Conservation (phyloP, 1,140 invertebrate genomes). For the Bombus terrestris region DNA sequence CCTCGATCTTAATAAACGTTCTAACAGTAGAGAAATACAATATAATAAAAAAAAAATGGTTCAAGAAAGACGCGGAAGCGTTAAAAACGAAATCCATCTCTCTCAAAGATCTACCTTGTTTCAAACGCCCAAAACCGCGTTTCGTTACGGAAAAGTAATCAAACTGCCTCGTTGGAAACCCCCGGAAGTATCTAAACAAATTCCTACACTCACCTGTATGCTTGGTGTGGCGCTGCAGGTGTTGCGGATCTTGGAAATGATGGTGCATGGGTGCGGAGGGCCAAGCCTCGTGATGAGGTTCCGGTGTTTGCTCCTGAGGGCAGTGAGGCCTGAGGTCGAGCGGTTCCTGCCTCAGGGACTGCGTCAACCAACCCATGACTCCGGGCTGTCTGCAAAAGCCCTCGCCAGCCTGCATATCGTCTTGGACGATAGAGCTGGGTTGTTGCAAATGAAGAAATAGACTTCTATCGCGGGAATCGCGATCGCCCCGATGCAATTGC, state of each 20-base stretch:
- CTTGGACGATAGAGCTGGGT: slow-evolving; percentile 70
- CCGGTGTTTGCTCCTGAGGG: slow-evolving; percentile 75
- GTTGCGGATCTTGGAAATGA: slow-evolving; percentile 79
- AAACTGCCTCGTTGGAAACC: too few relatives aligned
- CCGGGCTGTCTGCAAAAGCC: slow-evolving; percentile 50
- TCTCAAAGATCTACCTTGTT: too few relatives aligned
- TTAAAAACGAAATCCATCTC: too few relatives aligned
- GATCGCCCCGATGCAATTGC: slow-evolving; percentile 78
- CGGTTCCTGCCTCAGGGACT: slow-evolving; percentile 88
- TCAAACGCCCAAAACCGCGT: too few relatives aligned
- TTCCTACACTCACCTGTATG: slow-evolving; percentile 71
- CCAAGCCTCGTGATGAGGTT: slow-evolving; percentile 76
- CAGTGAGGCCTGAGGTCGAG: slow-evolving; percentile 91
- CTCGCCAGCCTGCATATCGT: slow-evolving; percentile 73
- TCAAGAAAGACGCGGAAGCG: too few relatives aligned
- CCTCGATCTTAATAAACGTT: too few relatives aligned
- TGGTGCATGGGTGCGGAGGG: slow-evolving; percentile 74
- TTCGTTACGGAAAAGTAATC: too few relatives aligned
- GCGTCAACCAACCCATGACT: slow-evolving; percentile 89
- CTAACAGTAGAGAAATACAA: too few relatives aligned
- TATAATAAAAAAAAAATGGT: too few relatives aligned
- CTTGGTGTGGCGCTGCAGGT: slow-evolving; percentile 73
- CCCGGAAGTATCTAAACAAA: neutral
- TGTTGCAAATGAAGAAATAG: slow-evolving; percentile 74
- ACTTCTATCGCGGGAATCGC: slow-evolving; percentile 69